Evolutionary conservation across 2,113 vertebrate genomes (phyloP).

Genomic region (Tetrax tetrax): DNA sequence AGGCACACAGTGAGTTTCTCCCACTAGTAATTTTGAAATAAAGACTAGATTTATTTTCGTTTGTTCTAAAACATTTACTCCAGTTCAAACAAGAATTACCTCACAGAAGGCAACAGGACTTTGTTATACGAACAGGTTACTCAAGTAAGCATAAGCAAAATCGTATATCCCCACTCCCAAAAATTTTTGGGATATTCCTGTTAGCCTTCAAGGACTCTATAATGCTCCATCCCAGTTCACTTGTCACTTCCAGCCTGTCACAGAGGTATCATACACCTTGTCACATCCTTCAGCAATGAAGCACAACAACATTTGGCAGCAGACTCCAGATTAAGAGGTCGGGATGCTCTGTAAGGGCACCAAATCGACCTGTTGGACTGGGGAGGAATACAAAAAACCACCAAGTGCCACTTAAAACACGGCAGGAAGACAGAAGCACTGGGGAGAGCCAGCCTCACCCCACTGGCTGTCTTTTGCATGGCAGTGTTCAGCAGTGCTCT

Average conservation of each 20-base stretch:
- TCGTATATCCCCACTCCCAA: background rate
- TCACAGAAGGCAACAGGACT: background rate
- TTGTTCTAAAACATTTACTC: background rate
- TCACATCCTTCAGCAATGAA: background rate
- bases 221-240: background rate
- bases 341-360: background rate
- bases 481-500: background rate
- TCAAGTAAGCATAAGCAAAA: background rate
- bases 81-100: background rate
- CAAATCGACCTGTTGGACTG: background rate
- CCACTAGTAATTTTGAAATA: background rate
- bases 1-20: background rate
- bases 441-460: background rate
- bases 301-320: background rate
- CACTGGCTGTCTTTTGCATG: background rate
- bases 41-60: background rate
- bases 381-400: background rate
- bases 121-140: background rate
- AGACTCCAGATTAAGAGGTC: background rate
- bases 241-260: background rate
- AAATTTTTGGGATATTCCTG: background rate
- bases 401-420: rapidly evolving
- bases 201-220: background rate
- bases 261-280: background rate
- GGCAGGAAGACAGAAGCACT: background rate